phyloP scores from a whole-genome alignment of 1,140 invertebrate genomes.

The Brachionus rubens region DNA sequence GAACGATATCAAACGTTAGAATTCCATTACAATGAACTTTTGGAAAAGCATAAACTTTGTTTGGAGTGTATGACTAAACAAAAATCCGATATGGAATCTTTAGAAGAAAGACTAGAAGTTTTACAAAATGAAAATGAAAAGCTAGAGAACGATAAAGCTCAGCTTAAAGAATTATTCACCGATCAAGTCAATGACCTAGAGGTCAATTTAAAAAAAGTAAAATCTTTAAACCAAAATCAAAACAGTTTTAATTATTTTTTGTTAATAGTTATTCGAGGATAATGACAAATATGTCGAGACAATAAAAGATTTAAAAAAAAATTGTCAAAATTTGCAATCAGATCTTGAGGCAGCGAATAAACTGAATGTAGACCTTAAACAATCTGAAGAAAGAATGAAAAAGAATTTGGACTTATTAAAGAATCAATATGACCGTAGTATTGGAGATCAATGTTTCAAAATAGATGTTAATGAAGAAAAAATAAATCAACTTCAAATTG shows the following conservation, averaged over 20 bases:
- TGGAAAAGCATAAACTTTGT: conserved; percentile 42
- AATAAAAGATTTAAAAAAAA: background rate
- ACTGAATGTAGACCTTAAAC: background rate
- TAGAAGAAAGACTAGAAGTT: conserved; percentile 9
- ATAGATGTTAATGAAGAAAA: background rate
- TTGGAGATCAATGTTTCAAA: conserved; percentile 24
- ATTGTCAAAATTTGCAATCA: background rate
- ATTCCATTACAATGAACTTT: conserved; percentile 43
- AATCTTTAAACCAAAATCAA: background rate
- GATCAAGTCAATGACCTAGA: conserved; percentile 32
- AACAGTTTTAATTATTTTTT: background rate
- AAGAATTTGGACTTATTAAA: conserved; percentile 7
- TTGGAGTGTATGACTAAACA: conserved; percentile 40
- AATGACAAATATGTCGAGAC: conserved; percentile 27
- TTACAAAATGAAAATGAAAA: conserved; percentile 4
- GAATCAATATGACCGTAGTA: conserved; percentile 6
- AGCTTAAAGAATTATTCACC: conserved; percentile 2
- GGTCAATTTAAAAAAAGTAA: conserved; percentile 20
- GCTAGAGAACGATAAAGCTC: background rate
- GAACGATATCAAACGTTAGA: conserved; percentile 35
- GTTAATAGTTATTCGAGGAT: background rate
- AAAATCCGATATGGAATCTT: background rate
- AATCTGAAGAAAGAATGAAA: background rate
- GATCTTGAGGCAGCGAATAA: background rate
- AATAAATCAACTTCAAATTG: conserved; percentile 17